Conservation (phyloP, 2,797 vertebrate genomes). For the Apogon hyalosoma region DNA sequence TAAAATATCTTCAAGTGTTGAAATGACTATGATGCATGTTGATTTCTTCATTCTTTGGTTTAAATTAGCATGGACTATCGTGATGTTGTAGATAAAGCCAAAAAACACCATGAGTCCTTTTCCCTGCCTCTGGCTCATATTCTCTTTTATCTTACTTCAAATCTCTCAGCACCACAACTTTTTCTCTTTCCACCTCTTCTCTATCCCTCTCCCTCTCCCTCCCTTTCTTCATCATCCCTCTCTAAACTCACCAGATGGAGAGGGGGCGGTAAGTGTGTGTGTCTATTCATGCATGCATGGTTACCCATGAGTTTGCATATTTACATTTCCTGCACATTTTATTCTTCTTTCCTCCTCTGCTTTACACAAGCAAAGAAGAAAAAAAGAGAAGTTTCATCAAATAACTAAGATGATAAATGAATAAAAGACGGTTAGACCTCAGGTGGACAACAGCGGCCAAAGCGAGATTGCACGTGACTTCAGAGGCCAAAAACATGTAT, state of each 20-base stretch:
- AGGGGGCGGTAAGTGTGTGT: constrained; percentile 56
- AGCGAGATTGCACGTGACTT: not conserved
- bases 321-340: constrained; percentile 63
- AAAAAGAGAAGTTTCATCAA: not conserved
- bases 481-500: constrained; percentile 77
- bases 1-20: constrained; percentile 3
- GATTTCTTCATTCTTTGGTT: not conserved
- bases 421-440: not conserved
- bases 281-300: constrained; percentile 59
- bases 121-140: not conserved
- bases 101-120: constrained; percentile 1
- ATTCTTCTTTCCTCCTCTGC: constrained; percentile 29
- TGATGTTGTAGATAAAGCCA: constrained; percentile 7
- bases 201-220: constrained; percentile 18
- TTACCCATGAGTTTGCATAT: constrained; percentile 76
- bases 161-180: constrained; percentile 20
- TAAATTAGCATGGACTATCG: not conserved
- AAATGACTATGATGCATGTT: not conserved
- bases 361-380: not conserved
- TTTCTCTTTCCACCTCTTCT: not conserved
- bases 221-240: constrained; percentile 17
- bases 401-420: not conserved
- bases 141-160: constrained; percentile 37
- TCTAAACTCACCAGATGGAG: constrained; percentile 75
- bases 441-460: not conserved